Conservation (phyloP, 2,113 vertebrate species). For the Eonycteris spelaea region DNA sequence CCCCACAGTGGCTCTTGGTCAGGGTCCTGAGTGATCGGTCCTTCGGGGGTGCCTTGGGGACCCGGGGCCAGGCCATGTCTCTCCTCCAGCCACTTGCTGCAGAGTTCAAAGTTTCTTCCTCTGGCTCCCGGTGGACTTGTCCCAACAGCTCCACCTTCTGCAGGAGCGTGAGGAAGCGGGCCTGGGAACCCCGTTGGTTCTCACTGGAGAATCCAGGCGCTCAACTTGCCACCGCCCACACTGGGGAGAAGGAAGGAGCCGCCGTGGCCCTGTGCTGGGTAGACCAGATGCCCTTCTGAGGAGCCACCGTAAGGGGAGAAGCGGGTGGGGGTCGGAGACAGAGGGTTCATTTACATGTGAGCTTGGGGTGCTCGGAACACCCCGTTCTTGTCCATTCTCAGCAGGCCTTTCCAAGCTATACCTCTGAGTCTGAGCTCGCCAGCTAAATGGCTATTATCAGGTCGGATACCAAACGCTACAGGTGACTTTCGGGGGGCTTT, state of each 20-base stretch:
- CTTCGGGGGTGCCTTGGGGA: neutral
- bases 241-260: neutral
- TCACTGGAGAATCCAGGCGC: neutral
- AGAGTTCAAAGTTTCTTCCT: neutral
- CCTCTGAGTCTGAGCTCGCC: rapidly evolving
- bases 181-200: neutral
- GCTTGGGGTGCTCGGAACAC: neutral
- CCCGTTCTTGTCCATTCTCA: neutral
- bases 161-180: slow-evolving; percentile 6
- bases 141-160: neutral
- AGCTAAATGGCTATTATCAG: neutral
- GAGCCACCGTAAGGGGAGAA: too few relatives aligned
- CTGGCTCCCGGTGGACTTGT: neutral
- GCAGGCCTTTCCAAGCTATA: neutral
- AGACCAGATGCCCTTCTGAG: neutral
- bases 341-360: neutral
- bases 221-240: neutral
- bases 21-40: neutral
- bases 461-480: neutral
- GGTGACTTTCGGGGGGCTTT: neutral
- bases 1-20: neutral
- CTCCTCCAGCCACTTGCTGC: neutral
- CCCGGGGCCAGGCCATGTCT: neutral
- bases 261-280: too few relatives aligned
- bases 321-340: neutral